These are phyloP conservation scores for Caenorhabditis virilis DNA, from an alignment of 2,888 invertebrate species.

Conservation along the genomic window DNA sequence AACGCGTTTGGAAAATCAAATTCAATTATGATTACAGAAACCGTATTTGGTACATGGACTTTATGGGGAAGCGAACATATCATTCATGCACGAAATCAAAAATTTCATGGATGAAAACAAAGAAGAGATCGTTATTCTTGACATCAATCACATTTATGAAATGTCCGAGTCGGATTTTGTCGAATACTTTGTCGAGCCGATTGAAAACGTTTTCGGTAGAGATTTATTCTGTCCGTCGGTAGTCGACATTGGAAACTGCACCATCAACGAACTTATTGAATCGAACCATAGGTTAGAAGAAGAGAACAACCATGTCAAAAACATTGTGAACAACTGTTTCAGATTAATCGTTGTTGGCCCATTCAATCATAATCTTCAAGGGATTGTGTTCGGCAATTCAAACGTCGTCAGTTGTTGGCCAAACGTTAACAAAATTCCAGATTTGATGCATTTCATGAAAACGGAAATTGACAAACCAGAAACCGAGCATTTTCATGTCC, in stretches of 20 bases:
- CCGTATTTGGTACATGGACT: slow-evolving; percentile 37
- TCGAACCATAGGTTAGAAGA: slow-evolving; percentile 7
- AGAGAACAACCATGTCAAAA: too few species aligned
- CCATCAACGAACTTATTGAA: slow-evolving; percentile 1
- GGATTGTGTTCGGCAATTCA: slow-evolving; percentile 2
- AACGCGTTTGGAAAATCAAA: too few species aligned
- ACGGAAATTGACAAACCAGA: slow-evolving; percentile 12
- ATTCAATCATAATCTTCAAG: slow-evolving; percentile 3
- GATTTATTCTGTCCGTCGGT: slow-evolving; percentile 19
- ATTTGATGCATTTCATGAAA: slow-evolving; percentile 13
- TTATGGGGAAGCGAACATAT: slow-evolving; percentile 14
- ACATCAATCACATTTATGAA: slow-evolving; percentile 40
- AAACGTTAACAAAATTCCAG: slow-evolving; percentile 8
- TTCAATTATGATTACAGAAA: too few species aligned
- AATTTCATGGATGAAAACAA: slow-evolving; percentile 27
- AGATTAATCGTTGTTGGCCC: slow-evolving; percentile 34
- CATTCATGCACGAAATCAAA: slow-evolving; percentile 11
- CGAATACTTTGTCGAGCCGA: slow-evolving; percentile 1
- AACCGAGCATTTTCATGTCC: slow-evolving; percentile 23
- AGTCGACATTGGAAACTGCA: slow-evolving; percentile 1
- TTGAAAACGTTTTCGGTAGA: slow-evolving; percentile 8
- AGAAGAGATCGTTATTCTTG: slow-evolving; percentile 33
- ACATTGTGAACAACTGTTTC: too few species aligned
- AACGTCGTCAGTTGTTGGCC: slow-evolving; percentile 26
- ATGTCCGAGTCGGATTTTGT: slow-evolving; percentile 3